Evolutionary conservation across 2,113 vertebrate genomes (phyloP), one percentile per base, ranked within the genome.

Genomic region (Leptodactylus fuscus): DNA sequence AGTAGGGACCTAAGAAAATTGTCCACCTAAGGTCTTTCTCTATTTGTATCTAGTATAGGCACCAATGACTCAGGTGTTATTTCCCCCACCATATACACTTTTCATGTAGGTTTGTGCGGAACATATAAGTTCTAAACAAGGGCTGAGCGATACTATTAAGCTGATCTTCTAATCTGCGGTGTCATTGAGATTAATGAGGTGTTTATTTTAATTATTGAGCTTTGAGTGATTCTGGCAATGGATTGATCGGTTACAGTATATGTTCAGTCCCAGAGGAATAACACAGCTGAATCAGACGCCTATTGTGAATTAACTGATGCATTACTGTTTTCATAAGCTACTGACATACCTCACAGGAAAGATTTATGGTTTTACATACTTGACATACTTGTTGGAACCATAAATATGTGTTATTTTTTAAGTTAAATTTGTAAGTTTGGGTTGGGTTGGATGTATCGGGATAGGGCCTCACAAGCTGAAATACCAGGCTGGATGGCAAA

Each of bases 161-260:
- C 34, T 60, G 53, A 75, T 75, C 34, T 74, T 74, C 5, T 60
- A 75, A 83, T 75, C 81, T 58, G 13, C 4, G 24, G 36, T 60
- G 81, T 74, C 70, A 62, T 73, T 58, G 41, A 83, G 69, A 83
- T 75, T 83, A 83, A 83, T 83, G 69, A 83, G 60, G 24, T 83
- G 69, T 83, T 74, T 83, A 82, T 74, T 75, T 83, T 29, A 75
- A 75, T 44, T 41, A 58, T 73, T 83, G 75, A 41, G 81, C 51
- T 44, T 29, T 78, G 29, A 51, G 29, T 78, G 83, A 69, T 77
- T 60, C 38, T 53, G 27, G 15, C 41, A 69, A 79, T 79, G 60
- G 27, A 70, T 51, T 85, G 58, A 69, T 79, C 70, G 55, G 83
- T 29, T 82, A 53, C 48, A 41, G 81, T 73, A 82, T 74, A 51